These are phyloP conservation scores for Accipiter virgatus DNA, from an alignment of 2,113 vertebrate species.

Conservation along the genomic window DNA sequence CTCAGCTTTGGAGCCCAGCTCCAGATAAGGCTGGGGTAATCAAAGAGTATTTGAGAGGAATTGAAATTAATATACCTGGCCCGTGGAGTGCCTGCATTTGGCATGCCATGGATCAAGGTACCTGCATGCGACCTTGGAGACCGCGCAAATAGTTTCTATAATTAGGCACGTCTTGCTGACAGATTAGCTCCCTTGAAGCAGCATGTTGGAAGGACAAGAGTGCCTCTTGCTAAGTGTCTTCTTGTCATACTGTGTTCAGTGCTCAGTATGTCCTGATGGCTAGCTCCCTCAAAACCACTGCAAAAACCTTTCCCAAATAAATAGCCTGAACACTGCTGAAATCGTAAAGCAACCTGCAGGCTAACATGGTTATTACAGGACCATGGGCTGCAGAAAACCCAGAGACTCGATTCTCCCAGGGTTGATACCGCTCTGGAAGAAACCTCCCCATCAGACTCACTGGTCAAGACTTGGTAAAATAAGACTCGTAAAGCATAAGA, in stretches of 20 bases:
- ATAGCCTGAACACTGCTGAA: not conserved
- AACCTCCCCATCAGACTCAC: not conserved
- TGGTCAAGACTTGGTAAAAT: not conserved
- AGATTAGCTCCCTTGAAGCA: not conserved
- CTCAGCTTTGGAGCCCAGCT: not conserved
- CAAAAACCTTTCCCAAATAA: not conserved
- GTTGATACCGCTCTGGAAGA: not conserved
- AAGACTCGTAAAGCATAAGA: not conserved
- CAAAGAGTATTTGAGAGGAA: not conserved
- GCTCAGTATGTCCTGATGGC: not conserved
- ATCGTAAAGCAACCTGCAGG: not conserved
- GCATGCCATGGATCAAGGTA: not conserved
- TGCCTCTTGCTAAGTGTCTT: not conserved
- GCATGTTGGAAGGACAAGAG: not conserved
- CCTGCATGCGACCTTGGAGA: not conserved
- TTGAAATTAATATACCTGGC: fast-evolving
- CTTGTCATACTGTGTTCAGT: not conserved
- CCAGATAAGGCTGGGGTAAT: not conserved
- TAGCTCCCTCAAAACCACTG: not conserved
- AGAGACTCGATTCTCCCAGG: not conserved
- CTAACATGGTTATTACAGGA: not conserved
- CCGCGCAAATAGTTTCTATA: fast-evolving
- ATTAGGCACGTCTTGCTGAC: not conserved
- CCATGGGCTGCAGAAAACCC: not conserved
- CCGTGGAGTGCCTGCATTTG: not conserved